Conservation (phyloP, 1,140 invertebrate genomes). For the Brachionus paranguensis region DNA sequence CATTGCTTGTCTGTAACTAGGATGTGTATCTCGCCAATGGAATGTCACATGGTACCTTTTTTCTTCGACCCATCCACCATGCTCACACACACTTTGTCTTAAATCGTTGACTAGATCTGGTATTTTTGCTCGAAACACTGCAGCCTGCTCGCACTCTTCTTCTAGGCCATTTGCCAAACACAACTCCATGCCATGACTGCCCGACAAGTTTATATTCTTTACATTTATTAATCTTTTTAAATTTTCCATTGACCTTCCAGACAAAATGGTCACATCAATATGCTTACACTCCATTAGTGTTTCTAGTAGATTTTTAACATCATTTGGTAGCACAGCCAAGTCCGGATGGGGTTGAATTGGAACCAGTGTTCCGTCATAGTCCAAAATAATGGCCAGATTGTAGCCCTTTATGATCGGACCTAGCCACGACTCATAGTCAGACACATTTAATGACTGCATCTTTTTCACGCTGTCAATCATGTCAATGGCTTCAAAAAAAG, state of each 20-base stretch:
- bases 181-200: slow-evolving; percentile 81
- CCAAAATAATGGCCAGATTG: slow-evolving; percentile 72
- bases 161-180: slow-evolving; percentile 79
- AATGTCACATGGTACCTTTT: slow-evolving; percentile 79
- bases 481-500: slow-evolving; percentile 63
- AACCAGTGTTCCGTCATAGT: slow-evolving; percentile 81
- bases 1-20: slow-evolving; percentile 58
- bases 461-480: slow-evolving; percentile 42
- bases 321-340: slow-evolving; percentile 71
- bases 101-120: slow-evolving; percentile 68
- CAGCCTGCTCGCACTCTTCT: slow-evolving; percentile 64
- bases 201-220: slow-evolving; percentile 47
- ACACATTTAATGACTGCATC: slow-evolving; percentile 19
- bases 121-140: slow-evolving; percentile 59
- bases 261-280: slow-evolving; percentile 25
- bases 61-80: slow-evolving; percentile 85
- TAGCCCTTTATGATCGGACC: slow-evolving; percentile 65
- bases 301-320: slow-evolving; percentile 60
- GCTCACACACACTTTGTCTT: slow-evolving; percentile 74
- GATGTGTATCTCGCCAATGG: slow-evolving; percentile 70
- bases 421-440: slow-evolving; percentile 21
- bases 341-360: slow-evolving; percentile 82
- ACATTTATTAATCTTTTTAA: slow-evolving; percentile 19
- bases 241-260: slow-evolving; percentile 4
- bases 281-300: background rate